Evolutionary conservation across 2,113 vertebrate genomes (phyloP).

Genomic region (Prionailurus bengalensis): DNA sequence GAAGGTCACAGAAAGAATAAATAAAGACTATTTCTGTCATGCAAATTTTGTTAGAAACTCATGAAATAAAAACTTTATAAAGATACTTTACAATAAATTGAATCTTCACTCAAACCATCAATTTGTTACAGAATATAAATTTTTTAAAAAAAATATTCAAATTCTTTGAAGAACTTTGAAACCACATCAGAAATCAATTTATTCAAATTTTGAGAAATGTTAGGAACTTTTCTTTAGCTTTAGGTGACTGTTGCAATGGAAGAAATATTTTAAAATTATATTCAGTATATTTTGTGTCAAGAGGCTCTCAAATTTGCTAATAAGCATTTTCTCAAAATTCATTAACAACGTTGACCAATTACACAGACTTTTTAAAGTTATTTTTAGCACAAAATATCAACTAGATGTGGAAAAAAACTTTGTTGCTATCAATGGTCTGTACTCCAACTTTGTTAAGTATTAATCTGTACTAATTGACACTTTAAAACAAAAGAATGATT

Average conservation of each 20-base stretch:
- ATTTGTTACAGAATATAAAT: not conserved
- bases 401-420: not conserved
- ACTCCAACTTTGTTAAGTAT: not conserved
- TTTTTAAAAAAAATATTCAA: not conserved
- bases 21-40: not conserved
- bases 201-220: not conserved
- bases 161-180: not conserved
- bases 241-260: not conserved
- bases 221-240: not conserved
- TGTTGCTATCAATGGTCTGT: not conserved
- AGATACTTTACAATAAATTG: not conserved
- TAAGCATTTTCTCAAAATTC: not conserved
- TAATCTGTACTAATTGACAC: not conserved
- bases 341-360: not conserved
- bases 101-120: not conserved
- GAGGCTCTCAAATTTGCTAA: not conserved
- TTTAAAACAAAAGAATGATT: not conserved
- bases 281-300: not conserved
- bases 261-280: not conserved
- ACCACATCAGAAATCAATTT: not conserved
- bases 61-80: not conserved
- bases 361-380: not conserved
- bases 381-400: not conserved
- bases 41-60: not conserved
- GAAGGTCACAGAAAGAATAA: not conserved